These are phyloP conservation scores for Camponotus pennsylvanicus DNA, from an alignment of 1,140 invertebrate species.

Conservation along the genomic window DNA sequence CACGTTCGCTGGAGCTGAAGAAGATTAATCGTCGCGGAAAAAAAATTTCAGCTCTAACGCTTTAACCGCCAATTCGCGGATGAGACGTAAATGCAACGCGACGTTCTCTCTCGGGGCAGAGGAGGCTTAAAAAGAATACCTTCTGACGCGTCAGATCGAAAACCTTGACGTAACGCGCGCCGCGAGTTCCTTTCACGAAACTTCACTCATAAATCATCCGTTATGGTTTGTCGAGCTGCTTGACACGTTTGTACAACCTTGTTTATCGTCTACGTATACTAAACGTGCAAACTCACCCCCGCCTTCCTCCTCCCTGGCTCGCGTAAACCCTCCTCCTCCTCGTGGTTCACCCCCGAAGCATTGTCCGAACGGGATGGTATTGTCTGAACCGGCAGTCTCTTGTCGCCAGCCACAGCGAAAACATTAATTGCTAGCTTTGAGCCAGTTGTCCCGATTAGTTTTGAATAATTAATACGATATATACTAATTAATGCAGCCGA, in stretches of 20 bases:
- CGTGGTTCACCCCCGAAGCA: background rate
- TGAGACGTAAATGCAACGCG: background rate
- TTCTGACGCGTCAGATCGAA: slow-evolving; percentile 25
- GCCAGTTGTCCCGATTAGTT: slow-evolving; percentile 24
- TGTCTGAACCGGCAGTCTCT: slow-evolving; percentile 55
- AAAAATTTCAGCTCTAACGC: slow-evolving; percentile 15
- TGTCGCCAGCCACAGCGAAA: slow-evolving; percentile 28
- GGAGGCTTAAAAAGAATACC: slow-evolving; percentile 16
- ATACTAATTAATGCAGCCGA: slow-evolving; percentile 35
- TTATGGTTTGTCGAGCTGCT: slow-evolving; percentile 55
- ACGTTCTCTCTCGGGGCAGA: background rate
- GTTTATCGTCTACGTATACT: slow-evolving; percentile 57
- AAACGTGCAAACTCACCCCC: slow-evolving; percentile 53
- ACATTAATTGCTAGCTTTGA: slow-evolving; percentile 54
- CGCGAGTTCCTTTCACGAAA: slow-evolving; percentile 48
- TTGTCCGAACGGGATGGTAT: slow-evolving; percentile 26
- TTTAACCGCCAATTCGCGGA: background rate
- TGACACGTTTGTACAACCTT: slow-evolving; percentile 62
- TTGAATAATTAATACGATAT: slow-evolving; percentile 43
- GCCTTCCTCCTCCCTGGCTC: background rate
- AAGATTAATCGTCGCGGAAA: slow-evolving; percentile 36
- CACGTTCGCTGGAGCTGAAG: background rate
- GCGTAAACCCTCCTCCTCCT: background rate
- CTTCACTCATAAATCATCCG: slow-evolving; percentile 58
- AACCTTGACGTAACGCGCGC: slow-evolving; percentile 12